Conservation (phyloP, 2,797 vertebrate species). For the Acanthis flammea region DNA sequence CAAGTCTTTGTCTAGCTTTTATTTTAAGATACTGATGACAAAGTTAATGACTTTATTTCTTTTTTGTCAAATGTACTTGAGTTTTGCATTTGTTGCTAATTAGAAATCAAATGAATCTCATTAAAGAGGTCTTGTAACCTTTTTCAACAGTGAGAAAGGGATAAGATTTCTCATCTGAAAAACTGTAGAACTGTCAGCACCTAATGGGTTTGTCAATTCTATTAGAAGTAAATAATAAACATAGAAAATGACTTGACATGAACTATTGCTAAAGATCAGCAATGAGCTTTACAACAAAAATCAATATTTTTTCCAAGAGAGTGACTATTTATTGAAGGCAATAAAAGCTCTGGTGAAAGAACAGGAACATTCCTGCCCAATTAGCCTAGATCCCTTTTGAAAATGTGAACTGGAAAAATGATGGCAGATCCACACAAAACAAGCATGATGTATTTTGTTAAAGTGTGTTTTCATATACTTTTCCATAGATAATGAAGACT, state of each 20-base stretch:
- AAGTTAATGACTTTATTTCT: conserved; percentile 45
- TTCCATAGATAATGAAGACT: neutral
- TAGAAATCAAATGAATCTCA: conserved; percentile 62
- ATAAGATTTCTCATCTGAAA: conserved; percentile 37
- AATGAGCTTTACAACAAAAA: neutral
- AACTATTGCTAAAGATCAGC: conserved; percentile 33
- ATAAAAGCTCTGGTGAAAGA: neutral
- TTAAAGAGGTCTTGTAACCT: conserved; percentile 56
- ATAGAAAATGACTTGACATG: conserved; percentile 54
- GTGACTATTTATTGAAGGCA: neutral
- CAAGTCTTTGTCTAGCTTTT: neutral
- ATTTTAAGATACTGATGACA: neutral
- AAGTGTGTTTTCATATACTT: neutral
- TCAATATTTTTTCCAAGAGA: conserved; percentile 49
- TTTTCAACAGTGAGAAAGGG: neutral
- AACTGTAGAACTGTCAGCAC: neutral
- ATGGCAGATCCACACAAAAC: neutral
- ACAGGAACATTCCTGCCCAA: neutral
- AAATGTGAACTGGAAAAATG: neutral
- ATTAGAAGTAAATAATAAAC: conserved; percentile 66
- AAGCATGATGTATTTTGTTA: neutral
- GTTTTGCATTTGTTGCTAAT: conserved; percentile 60
- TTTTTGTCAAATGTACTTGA: conserved; percentile 58
- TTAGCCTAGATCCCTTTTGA: neutral
- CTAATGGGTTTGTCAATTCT: conserved; percentile 47